A percentile compares a stretch with the other conserved stretches of the same genome.
Evolutionary conservation across 1,140 invertebrate species (phyloP).

Genomic region (Sminthurides bifidus): DNA sequence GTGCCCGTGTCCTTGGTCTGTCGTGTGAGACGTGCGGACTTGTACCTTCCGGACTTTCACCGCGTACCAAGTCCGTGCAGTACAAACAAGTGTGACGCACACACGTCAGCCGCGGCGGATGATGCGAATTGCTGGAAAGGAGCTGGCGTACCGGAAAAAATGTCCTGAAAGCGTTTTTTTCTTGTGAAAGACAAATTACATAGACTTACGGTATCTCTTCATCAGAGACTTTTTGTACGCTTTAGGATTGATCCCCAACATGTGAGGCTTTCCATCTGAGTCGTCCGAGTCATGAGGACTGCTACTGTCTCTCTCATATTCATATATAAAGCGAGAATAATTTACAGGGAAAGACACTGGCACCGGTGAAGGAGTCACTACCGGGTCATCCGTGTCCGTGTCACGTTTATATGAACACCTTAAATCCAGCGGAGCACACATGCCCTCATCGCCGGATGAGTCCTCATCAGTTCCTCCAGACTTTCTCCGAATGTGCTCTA

Average conservation of each 20-base stretch:
- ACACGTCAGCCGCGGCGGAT: no score
- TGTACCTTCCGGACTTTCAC: no score
- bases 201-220: slow-evolving; percentile 79
- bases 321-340: slow-evolving; percentile 24
- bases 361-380: slow-evolving; percentile 5
- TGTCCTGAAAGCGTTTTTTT: no score
- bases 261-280: slow-evolving; percentile 45
- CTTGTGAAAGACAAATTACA: no score
- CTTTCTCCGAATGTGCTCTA: neutral
- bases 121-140: no score
- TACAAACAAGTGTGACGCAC: no score
- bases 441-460: slow-evolving; percentile 9
- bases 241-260: slow-evolving; percentile 45
- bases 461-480: no score
- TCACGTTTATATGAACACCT: slow-evolving; percentile 25
- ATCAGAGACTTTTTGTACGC: slow-evolving; percentile 80
- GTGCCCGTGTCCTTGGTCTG: no score
- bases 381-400: neutral
- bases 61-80: no score
- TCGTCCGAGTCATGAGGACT: slow-evolving; percentile 38
- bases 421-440: slow-evolving; percentile 17
- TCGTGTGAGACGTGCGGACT: no score
- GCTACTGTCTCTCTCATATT: slow-evolving; percentile 22
- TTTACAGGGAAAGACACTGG: slow-evolving; percentile 3
- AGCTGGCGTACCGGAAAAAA: no score